Evolutionary conservation across 2,797 vertebrate species (phyloP).

Genomic region (Clarias platycephalus): DNA sequence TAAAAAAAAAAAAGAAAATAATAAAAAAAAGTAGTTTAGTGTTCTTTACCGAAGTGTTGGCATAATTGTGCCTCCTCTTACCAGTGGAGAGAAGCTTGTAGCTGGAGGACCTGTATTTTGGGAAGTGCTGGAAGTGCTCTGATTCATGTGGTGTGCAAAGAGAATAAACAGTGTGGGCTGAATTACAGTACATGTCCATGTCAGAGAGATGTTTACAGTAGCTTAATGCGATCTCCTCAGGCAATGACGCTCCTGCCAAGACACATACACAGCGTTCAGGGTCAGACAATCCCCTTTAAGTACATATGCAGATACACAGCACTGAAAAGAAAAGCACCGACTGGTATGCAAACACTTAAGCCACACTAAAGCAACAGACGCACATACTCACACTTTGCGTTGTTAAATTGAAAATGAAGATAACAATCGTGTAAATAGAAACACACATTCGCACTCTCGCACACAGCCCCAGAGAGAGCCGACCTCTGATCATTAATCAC

Average conservation of each 20-base stretch:
- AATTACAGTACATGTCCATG: slow-evolving; percentile 55
- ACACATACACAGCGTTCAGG: slow-evolving; percentile 30
- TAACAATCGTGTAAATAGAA: slow-evolving; percentile 25
- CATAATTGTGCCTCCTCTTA: slow-evolving; percentile 12
- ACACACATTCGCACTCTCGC: slow-evolving; percentile 30
- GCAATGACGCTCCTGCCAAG: slow-evolving; percentile 48
- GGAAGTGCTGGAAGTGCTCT: slow-evolving; percentile 44
- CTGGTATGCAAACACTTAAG: not conserved
- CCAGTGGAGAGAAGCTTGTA: slow-evolving; percentile 19
- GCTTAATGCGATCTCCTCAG: slow-evolving; percentile 51
- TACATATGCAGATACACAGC: slow-evolving; percentile 9
- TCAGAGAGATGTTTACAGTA: slow-evolving; percentile 62
- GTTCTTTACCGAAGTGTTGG: slow-evolving; percentile 18
- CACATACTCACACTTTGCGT: not conserved
- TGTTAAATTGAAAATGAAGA: not conserved
- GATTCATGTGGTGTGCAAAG: slow-evolving; percentile 48
- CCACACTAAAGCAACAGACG: slow-evolving; percentile 3
- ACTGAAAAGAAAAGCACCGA: not conserved
- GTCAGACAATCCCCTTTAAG: slow-evolving; percentile 29
- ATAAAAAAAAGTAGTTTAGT: not conserved
- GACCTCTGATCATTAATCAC: slow-evolving; percentile 53
- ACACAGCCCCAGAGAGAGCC: not conserved
- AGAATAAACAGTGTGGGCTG: slow-evolving; percentile 50
- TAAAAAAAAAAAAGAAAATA: not conserved
- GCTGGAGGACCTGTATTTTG: slow-evolving; percentile 33